Base-by-base conservation (phyloP, 2,113 vertebrate species). In the Epinephelus lanceolatus region DNA sequence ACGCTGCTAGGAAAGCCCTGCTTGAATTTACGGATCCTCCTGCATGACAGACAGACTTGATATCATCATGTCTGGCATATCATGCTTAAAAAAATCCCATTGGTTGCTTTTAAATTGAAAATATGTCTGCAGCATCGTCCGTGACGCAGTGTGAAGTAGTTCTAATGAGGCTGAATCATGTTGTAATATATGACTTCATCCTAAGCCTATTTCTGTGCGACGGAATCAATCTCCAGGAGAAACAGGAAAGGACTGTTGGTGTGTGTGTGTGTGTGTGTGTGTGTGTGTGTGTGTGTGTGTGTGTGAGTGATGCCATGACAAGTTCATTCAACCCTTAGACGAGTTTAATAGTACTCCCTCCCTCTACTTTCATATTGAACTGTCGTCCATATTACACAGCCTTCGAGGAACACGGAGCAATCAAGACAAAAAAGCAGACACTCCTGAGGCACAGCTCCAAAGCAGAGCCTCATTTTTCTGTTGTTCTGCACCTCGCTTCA, bases 111-210 rank as follows among this genome's bases (percentile, higher is more conserved):
- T 73, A 76, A 85, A 86, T 69, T 60, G 77, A 79, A 53, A 18
- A 84, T 63, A 30, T 63, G 86, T 88, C 78, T 81, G 66, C 67
- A 76, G 78, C 74, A 53, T 69, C 60, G 17, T 63, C 68, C 79
- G 30, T 8, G 10, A 77, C 81, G 62, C 72, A 51, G 52, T 27
- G 76, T 71, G 76, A 77, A 81, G 77, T 57, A 27, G 61, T 52
- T 83, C 37, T 85, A 91, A 91, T 90, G 81, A 91, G 82, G 68
- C 67, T 83, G 88, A 93, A 89, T 92, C 83, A 85, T 62, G 40
- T 55, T 30, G 45, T 83, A 85, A 89, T 83, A 77, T 81, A 78
- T 55, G 23, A 81, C 70, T 87, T 85, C 73, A 76, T 81, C 61
- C 56, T 57, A 8, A 75, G 67, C 73, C 81, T 66, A 66, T 88